Base-by-base conservation (phyloP, 2,888 invertebrate species). In the Enchytraeus crypticus region DNA sequence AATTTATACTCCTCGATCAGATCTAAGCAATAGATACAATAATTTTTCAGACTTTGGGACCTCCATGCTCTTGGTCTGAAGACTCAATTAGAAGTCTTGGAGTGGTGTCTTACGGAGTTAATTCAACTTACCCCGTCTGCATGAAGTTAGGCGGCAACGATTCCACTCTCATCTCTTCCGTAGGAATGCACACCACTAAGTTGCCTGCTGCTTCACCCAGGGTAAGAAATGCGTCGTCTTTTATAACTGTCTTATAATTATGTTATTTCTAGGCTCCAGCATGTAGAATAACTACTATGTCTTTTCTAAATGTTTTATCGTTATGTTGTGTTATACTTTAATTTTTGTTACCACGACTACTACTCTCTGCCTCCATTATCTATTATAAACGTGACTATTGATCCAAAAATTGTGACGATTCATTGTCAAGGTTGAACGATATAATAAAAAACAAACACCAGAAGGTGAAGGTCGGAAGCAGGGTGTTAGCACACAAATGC, bases 21-120 rank as follows among this genome's bases (percentile, higher is more conserved):
- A n/a, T n/a, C n/a, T n/a, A n/a, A n/a, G n/a, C n/a, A n/a, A n/a
- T n/a, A n/a, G n/a, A n/a, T n/a, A n/a, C n/a, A n/a, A n/a, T n/a
- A n/a, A n/a, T n/a, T n/a, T n/a, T n/a, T n/a, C 54, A 54, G 54
- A 34, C 33, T 23, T n/a, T 54, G 18, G 54, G 54, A 23, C 26
- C 32, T 54, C 54, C 54, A 1, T 54, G 54, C 34, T n/a, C 34
- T n/a, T 54, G 54, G 54, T 34, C 32, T 26, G 34, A n/a, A 18
- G 34, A 26, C 8, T 34, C 23, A 5, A 18, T 34, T 1, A 27
- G 27, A 27, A 32, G 34, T 14, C 43, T 54, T 0, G 54, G 54
- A 34, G 54, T 54, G 4, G 33, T 54, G 18, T 21, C 34, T 3
- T 38, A 34, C 27, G 54, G 54, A 8, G 18, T 54, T n/a, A 14